Evolutionary conservation across 2,888 invertebrate genomes (phyloP).

Genomic region (Phalera bucephala): DNA sequence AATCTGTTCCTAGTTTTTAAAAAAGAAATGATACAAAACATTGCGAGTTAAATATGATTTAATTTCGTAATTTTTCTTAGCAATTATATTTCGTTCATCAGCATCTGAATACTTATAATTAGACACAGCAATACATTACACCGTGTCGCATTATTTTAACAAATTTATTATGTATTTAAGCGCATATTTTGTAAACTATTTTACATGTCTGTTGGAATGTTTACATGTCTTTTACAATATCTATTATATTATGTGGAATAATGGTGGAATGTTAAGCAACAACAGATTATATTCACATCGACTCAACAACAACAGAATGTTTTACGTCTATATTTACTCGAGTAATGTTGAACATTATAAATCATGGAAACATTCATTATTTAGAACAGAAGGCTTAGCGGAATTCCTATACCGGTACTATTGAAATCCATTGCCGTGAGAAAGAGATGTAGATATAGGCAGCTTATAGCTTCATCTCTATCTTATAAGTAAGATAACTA

Average conservation of each 20-base stretch:
- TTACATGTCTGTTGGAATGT: constrained; percentile 70
- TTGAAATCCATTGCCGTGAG: too few species aligned
- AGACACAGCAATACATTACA: constrained; percentile 71
- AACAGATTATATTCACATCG: constrained; percentile 37
- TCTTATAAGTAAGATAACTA: too few species aligned
- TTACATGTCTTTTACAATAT: constrained; percentile 46
- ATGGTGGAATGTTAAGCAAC: constrained; percentile 57
- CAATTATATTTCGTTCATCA: constrained; percentile 80
- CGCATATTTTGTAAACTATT: constrained; percentile 68
- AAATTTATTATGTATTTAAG: constrained; percentile 67
- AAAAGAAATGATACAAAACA: constrained; percentile 39
- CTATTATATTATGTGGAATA: constrained; percentile 44
- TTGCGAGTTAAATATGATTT: constrained; percentile 82
- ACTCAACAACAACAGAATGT: constrained; percentile 36
- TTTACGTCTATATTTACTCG: constrained; percentile 9
- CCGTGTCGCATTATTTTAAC: constrained; percentile 59
- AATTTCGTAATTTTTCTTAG: constrained; percentile 82
- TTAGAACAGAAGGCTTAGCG: too few species aligned
- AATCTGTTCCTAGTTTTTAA: too few species aligned
- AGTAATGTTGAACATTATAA: constrained; percentile 16
- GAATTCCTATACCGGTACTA: too few species aligned
- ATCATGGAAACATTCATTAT: too few species aligned
- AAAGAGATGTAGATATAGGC: too few species aligned
- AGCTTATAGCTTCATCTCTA: too few species aligned
- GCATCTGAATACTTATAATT: constrained; percentile 76